These are phyloP conservation scores for Coturnix japonica DNA, from an alignment of 2,113 vertebrate genomes.

Conservation along the genomic window DNA sequence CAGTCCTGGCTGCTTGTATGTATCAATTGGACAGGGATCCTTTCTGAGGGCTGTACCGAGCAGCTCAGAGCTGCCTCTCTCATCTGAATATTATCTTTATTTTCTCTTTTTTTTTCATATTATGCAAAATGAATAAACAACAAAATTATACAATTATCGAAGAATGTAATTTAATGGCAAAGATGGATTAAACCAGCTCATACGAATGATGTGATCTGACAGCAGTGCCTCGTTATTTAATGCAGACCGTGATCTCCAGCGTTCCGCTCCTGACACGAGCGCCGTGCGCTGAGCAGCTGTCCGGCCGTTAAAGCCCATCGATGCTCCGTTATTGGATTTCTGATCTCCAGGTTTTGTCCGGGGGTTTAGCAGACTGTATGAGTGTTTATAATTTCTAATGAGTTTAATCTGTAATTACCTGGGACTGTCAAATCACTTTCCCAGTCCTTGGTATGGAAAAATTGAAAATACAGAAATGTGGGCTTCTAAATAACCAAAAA, in stretches of 20 bases:
- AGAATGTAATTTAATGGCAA: background rate
- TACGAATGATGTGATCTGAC: conserved; percentile 11
- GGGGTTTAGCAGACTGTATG: conserved; percentile 49
- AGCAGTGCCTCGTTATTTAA: conserved; percentile 66
- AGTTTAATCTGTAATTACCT: conserved; percentile 60
- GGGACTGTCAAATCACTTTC: conserved; percentile 39
- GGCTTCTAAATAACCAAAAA: conserved; percentile 12
- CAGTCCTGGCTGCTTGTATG: background rate
- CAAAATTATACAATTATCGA: background rate
- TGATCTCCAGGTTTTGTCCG: conserved; percentile 71
- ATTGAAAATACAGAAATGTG: background rate
- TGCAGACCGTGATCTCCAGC: conserved; percentile 68
- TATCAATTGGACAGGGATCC: background rate
- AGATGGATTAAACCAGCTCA: conserved; percentile 53
- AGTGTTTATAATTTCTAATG: conserved; percentile 67
- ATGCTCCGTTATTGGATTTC: conserved; percentile 73
- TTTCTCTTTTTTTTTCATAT: background rate
- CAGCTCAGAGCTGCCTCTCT: background rate
- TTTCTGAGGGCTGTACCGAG: background rate
- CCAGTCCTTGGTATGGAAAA: background rate
- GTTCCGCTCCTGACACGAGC: conserved; percentile 68
- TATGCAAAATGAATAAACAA: background rate
- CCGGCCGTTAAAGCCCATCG: conserved; percentile 64
- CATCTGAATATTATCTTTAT: background rate
- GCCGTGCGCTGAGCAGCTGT: conserved; percentile 72